A percentile compares a stretch with the other conserved stretches of the same genome.
phyloP scores from a whole-genome alignment of 2,888 invertebrate species.

The Tiphia femorata region DNA sequence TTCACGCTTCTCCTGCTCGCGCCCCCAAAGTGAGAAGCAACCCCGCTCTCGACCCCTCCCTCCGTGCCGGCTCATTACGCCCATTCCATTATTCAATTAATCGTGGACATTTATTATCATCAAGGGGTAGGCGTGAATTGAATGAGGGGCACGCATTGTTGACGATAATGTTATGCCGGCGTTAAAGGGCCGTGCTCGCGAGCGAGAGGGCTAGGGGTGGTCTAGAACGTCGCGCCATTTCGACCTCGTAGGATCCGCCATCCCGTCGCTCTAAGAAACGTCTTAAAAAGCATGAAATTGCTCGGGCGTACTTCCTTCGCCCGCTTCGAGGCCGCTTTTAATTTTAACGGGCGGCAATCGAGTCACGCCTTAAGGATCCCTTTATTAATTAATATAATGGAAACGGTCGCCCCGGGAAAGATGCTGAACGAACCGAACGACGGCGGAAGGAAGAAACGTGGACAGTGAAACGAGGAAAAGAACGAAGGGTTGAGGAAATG shows the following conservation, averaged over 20 bases:
- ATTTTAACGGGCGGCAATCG: slow-evolving; percentile 46
- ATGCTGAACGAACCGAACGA: slow-evolving; percentile 7
- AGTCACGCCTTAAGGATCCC: slow-evolving; percentile 39
- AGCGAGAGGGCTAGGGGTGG: no score
- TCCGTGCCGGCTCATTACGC: slow-evolving; percentile 53
- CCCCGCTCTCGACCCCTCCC: not conserved
- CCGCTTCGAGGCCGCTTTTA: slow-evolving; percentile 41
- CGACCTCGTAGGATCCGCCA: no score
- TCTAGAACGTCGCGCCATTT: no score
- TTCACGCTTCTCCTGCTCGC: slow-evolving; percentile 22
- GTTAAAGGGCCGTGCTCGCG: slow-evolving; percentile 13
- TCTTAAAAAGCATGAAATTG: no score
- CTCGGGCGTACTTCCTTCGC: no score
- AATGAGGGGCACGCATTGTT: slow-evolving; percentile 58
- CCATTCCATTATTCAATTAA: slow-evolving; percentile 64
- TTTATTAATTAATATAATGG: slow-evolving; percentile 54
- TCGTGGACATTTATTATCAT: slow-evolving; percentile 58
- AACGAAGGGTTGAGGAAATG: slow-evolving; percentile 9
- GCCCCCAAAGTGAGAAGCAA: slow-evolving; percentile 35
- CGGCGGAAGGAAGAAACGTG: slow-evolving; percentile 1
- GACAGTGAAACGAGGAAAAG: not conserved
- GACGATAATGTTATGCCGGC: slow-evolving; percentile 47
- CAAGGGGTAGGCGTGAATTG: slow-evolving; percentile 47
- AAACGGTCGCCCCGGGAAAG: slow-evolving; percentile 18
- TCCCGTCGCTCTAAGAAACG: no score